A percentile compares a stretch with the other conserved stretches of the same genome.
phyloP scores from a whole-genome alignment of 2,888 invertebrate genomes.

The Tetropium fuscum region DNA sequence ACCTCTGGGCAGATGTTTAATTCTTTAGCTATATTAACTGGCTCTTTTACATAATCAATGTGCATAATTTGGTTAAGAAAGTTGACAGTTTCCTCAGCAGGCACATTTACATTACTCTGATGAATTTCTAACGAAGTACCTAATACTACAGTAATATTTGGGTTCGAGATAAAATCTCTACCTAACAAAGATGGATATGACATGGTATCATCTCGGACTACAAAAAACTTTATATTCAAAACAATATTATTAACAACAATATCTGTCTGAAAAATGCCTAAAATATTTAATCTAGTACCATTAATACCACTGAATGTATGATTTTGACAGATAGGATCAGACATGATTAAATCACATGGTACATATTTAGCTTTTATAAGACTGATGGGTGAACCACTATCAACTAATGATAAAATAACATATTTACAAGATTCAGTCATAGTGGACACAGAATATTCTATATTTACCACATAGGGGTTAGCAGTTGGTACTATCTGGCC shows the following conservation, averaged over 20 bases:
- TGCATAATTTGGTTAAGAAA: slow-evolving; percentile 7
- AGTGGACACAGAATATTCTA: neutral
- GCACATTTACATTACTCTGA: neutral
- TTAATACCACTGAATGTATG: slow-evolving; percentile 25
- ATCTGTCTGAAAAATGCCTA: slow-evolving; percentile 19
- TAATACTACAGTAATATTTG: slow-evolving; percentile 10
- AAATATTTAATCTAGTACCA: slow-evolving; percentile 28
- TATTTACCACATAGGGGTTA: neutral
- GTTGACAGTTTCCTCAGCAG: neutral
- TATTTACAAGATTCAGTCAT: neutral
- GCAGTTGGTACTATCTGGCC: neutral
- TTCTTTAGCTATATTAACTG: neutral
- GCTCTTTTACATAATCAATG: neutral
- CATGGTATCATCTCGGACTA: slow-evolving; percentile 29
- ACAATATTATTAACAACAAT: slow-evolving; percentile 10
- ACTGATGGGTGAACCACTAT: slow-evolving; percentile 34
- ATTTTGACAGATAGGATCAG: neutral
- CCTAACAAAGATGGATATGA: slow-evolving; percentile 23
- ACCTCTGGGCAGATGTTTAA: neutral
- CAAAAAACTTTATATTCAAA: slow-evolving; percentile 21
- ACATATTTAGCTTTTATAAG: slow-evolving; percentile 21
- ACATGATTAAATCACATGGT: slow-evolving; percentile 6
- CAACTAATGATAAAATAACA: slow-evolving; percentile 10
- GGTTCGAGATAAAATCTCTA: slow-evolving; percentile 17
- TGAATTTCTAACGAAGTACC: slow-evolving; percentile 6